Evolutionary conservation across 2,888 invertebrate genomes (phyloP).

Genomic region (Allolobophora icterica): DNA sequence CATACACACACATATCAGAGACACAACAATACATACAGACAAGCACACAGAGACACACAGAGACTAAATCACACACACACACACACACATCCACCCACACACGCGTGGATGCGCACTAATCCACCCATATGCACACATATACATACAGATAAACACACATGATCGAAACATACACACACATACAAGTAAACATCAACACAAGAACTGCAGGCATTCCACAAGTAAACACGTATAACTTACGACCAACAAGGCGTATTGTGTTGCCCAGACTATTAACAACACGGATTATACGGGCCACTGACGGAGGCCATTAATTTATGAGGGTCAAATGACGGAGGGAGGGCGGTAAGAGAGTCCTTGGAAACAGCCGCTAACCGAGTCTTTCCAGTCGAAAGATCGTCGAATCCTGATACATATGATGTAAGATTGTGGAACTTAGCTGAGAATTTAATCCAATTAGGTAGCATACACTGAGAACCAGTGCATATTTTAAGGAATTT

Average conservation of each 20-base stretch:
- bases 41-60: too few species aligned
- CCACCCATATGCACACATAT: too few species aligned
- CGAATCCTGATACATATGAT: background rate
- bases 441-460: too few species aligned
- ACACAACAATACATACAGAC: background rate
- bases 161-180: background rate
- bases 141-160: background rate
- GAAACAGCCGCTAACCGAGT: background rate
- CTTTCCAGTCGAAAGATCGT: background rate
- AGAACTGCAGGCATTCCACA: too few species aligned
- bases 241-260: background rate
- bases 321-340: background rate
- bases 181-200: background rate
- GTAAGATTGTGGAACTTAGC: too few species aligned
- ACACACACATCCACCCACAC: background rate
- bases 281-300: background rate
- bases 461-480: too few species aligned
- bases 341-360: background rate
- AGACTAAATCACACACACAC: background rate
- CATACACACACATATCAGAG: background rate
- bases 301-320: background rate
- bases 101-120: too few species aligned
- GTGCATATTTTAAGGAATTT: too few species aligned
- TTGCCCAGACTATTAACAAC: background rate
- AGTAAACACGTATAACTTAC: background rate